Base-by-base conservation (phyloP, 2,888 invertebrate genomes). In the Latrodectus elegans region DNA sequence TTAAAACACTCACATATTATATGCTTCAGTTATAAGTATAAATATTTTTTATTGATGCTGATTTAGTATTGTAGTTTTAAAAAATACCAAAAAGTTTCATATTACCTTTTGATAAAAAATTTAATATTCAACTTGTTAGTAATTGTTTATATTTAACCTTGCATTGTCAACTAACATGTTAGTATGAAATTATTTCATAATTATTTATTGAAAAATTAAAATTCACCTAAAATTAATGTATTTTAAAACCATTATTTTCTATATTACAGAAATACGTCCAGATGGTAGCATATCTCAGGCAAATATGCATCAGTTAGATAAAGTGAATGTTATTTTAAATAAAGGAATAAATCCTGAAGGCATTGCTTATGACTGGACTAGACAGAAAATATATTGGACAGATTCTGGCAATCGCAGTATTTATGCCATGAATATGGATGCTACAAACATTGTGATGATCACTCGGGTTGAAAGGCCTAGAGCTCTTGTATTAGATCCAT, bases 311-410 rank as follows among this genome's bases (percentile, higher is more conserved):
- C 94, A 94, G 89, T 96, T 96, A 0, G 94, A 94, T 49, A 86
- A 89, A 68, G 81, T 89, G 2, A 86, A 90, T 72, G 86, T 89
- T 9, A 90, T 91, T 68, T 79, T 90, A 71, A 89, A 89, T 51
- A 90, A 89, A 73, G 96, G 96, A 38, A 96, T 97, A 81, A 97
- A 97, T 92, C 97, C 97, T 0, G 97, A 97, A 92, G 97, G 97
- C 8, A 96, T 98, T 89, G 97, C 97, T 0, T 97, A 98, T 91
- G 99, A 99, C 92, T 99, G 99, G 99, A 97, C 99, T 0, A 97
- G 97, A 90, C 96, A 96, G 92, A 99, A 98, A 92, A 95, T 99
- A 64, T 99, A 99, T 92, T 99, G 98, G 98, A 97, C 99, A 0
- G 99, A 99, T 91, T 97, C 97, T 52, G 96, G 96, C 0, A 97